Evolutionary conservation across 1,140 invertebrate genomes (phyloP).

Genomic region (Battus philenor): DNA sequence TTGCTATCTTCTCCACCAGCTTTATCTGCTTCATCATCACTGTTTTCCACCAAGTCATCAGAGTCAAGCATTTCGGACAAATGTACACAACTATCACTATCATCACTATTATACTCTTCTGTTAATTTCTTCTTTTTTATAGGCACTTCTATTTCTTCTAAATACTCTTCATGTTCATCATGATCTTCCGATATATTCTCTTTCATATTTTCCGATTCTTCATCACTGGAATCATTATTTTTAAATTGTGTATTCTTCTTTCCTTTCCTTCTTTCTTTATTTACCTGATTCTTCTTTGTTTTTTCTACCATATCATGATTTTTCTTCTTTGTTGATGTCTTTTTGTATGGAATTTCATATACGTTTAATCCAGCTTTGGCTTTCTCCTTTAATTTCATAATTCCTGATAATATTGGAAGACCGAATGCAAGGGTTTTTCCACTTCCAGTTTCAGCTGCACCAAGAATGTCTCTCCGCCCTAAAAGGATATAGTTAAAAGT

Average conservation of each 20-base stretch:
- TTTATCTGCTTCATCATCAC: conserved; percentile 38
- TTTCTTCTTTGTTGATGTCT: conserved; percentile 48
- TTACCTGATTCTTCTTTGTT: conserved; percentile 38
- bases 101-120: conserved; percentile 39
- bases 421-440: conserved; percentile 98
- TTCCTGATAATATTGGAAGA: conserved; percentile 92
- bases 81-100: conserved; percentile 60
- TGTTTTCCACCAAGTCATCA: conserved; percentile 44
- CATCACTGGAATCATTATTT: conserved; percentile 58
- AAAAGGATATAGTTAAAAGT: too few relatives aligned
- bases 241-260: conserved; percentile 39
- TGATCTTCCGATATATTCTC: too few relatives aligned
- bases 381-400: conserved; percentile 83
- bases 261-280: conserved; percentile 38
- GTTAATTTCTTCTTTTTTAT: conserved; percentile 22
- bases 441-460: conserved; percentile 98
- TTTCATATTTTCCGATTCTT: conserved; percentile 28
- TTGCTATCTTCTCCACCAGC: conserved; percentile 23
- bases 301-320: conserved; percentile 25
- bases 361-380: conserved; percentile 46
- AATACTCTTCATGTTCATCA: conserved; percentile 30
- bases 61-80: conserved; percentile 59
- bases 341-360: conserved; percentile 64
- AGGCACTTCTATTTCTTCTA: conserved; percentile 34
- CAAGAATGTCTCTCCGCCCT: conserved; percentile 90